phyloP scores from a whole-genome alignment of 2,797 vertebrate species.

The Enteromius mattozi region DNA sequence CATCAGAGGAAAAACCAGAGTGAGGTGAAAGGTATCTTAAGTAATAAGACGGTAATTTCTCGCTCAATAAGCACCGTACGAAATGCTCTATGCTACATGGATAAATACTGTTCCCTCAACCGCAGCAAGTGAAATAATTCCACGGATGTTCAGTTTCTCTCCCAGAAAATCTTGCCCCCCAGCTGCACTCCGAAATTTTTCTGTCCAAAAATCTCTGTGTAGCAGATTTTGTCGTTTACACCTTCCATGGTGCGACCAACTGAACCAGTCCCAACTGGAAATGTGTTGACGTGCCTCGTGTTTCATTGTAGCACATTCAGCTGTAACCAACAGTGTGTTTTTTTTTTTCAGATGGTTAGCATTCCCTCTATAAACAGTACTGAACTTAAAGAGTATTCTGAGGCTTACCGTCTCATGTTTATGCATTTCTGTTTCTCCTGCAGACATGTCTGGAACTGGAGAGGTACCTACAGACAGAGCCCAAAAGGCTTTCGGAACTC shows the following conservation, averaged over 20 bases:
- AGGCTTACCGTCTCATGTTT: background rate
- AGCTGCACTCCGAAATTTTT: slow-evolving; percentile 67
- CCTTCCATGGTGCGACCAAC: slow-evolving; percentile 55
- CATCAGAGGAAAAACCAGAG: slow-evolving; percentile 54
- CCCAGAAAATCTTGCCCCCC: slow-evolving; percentile 64
- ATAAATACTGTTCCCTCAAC: slow-evolving; percentile 54
- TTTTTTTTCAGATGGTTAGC: slow-evolving; percentile 9
- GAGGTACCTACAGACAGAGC: slow-evolving; percentile 97
- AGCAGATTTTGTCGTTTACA: slow-evolving; percentile 72
- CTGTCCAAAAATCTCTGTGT: slow-evolving; percentile 47
- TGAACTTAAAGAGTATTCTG: slow-evolving; percentile 7
- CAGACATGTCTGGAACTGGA: slow-evolving; percentile 98
- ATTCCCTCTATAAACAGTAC: background rate
- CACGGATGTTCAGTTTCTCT: slow-evolving; percentile 72
- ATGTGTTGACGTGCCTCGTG: slow-evolving; percentile 26
- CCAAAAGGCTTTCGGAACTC: slow-evolving; percentile 91
- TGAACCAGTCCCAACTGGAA: slow-evolving; percentile 22
- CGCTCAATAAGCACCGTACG: slow-evolving; percentile 30
- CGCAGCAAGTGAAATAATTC: slow-evolving; percentile 62
- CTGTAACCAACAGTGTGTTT: slow-evolving; percentile 6
- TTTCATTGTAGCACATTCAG: slow-evolving; percentile 17
- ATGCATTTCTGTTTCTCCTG: slow-evolving; percentile 15
- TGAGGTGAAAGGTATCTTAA: slow-evolving; percentile 49
- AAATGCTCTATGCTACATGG: slow-evolving; percentile 40
- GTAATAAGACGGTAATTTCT: slow-evolving; percentile 53